A percentile compares a stretch with the other conserved stretches of the same genome.
Conservation (phyloP, 1,140 invertebrate species). For the Polypedilum vanderplanki region DNA sequence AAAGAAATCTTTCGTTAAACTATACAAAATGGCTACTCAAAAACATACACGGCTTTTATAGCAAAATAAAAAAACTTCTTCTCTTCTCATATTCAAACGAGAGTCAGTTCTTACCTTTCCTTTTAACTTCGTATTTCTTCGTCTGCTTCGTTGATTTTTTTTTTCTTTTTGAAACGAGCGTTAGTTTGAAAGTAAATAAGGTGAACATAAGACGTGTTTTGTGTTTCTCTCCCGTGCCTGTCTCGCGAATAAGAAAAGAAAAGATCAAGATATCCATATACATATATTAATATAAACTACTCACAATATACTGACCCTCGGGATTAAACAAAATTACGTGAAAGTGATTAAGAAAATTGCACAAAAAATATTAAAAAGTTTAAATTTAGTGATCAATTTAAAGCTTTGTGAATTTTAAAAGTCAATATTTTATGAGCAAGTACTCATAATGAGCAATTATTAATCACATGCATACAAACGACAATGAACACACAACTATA, state of each 20-base stretch:
- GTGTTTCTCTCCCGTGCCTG: not conserved
- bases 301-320: not conserved
- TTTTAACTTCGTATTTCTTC: constrained; percentile 24
- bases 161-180: not conserved
- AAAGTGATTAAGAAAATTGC: not conserved
- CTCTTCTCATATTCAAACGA: not conserved
- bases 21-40: constrained; percentile 15
- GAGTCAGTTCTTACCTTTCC: constrained; percentile 16
- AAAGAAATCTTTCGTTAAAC: not conserved
- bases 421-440: not conserved
- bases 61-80: constrained; percentile 23
- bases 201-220: constrained; percentile 22
- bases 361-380: not conserved
- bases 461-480: constrained; percentile 5
- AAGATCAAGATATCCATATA: constrained; percentile 11
- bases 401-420: too few species aligned
- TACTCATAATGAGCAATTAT: constrained; percentile 4
- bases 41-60: not conserved
- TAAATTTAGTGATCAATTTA: not conserved
- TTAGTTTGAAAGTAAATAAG: constrained; percentile 22
- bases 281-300: too few species aligned
- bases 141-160: not conserved
- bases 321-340: not conserved
- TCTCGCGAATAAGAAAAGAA: not conserved
- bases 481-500: not conserved